Base-by-base conservation (phyloP, 2,888 invertebrate species). In the Rhagonycha fulva region DNA sequence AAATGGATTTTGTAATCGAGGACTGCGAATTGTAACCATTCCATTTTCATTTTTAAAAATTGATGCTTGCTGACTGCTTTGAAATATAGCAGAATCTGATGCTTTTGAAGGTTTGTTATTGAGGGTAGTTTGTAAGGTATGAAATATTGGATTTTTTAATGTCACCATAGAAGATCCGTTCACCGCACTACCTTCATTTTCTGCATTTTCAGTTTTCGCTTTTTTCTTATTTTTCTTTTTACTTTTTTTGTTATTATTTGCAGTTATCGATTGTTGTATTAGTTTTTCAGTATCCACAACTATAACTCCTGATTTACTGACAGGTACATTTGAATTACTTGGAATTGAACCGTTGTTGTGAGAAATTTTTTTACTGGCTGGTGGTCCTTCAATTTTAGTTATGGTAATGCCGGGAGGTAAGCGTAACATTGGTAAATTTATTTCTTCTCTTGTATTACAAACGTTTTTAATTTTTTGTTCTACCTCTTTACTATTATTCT, bases 11-110 rank as follows among this genome's bases (percentile, higher is more conserved):
- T 83, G 81, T 62, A 80, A 71, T 60, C 79, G 85, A 0, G 95
- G 95, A 87, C 95, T 95, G 11, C 95, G 89, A 70, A 95, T 96
- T 0, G 95, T 95, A 76, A 94, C 95, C 95, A 95, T 95, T 10
- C 95, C 95, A 83, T 93, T 92, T 78, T 92, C 93, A 80, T 92
- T 92, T 81, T 92, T 93, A 81, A 93, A 92, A 78, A 93, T 93
- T 4, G 93, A 91, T 3, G 92, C 92, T 70, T 92, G 92, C 74
- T 91, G 91, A 78, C 88, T 88, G 82, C 87, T 87, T 24, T 82
- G 79, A 14, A 82, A 78, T 47, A 47, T 77, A 5, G 81, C 80
- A 28, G 82, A 76, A 67, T 84, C 82, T 9, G 81, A 76, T 71
- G 84, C 83, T 14, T 79, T 79, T 88, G 0, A 88, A 88, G 0